phyloP scores from a whole-genome alignment of 2,888 invertebrate genomes.

The Tachina grossa region DNA sequence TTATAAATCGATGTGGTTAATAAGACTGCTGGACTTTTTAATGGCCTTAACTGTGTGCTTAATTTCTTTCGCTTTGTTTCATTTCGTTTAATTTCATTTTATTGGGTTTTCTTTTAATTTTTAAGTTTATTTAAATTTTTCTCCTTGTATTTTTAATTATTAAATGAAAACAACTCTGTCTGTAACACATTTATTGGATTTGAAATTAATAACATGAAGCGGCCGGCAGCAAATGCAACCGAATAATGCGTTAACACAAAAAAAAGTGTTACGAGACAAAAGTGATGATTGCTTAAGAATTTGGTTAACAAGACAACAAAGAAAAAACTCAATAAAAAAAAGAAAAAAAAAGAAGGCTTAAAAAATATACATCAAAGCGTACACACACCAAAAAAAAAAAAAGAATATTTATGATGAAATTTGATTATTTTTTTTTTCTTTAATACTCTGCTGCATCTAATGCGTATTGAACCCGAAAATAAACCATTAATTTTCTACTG shows the following conservation, averaged over 20 bases:
- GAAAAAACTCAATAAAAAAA: not conserved
- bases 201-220: constrained; percentile 59
- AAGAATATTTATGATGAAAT: constrained; percentile 58
- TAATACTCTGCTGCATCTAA: not conserved
- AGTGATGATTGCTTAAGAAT: constrained; percentile 25
- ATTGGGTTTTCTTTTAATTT: constrained; percentile 11
- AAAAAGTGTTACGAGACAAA: not conserved
- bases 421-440: constrained; percentile 1
- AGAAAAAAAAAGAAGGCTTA: not conserved
- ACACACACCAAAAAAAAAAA: constrained; percentile 16
- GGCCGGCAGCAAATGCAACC: constrained; percentile 9
- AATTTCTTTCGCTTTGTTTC: constrained; percentile 26
- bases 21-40: constrained; percentile 43
- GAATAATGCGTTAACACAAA: not conserved
- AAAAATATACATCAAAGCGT: constrained; percentile 4
- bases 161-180: constrained; percentile 45
- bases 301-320: constrained; percentile 24
- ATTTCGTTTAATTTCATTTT: constrained; percentile 24
- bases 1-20: not conserved
- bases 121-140: constrained; percentile 27
- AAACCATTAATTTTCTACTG: constrained; percentile 61
- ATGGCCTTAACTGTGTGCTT: constrained; percentile 53
- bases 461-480: constrained; percentile 15
- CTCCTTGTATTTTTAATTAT: constrained; percentile 14
- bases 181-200: constrained; percentile 61